Evolutionary conservation across 2,888 invertebrate species (phyloP).

Genomic region (Cephalotes varians): DNA sequence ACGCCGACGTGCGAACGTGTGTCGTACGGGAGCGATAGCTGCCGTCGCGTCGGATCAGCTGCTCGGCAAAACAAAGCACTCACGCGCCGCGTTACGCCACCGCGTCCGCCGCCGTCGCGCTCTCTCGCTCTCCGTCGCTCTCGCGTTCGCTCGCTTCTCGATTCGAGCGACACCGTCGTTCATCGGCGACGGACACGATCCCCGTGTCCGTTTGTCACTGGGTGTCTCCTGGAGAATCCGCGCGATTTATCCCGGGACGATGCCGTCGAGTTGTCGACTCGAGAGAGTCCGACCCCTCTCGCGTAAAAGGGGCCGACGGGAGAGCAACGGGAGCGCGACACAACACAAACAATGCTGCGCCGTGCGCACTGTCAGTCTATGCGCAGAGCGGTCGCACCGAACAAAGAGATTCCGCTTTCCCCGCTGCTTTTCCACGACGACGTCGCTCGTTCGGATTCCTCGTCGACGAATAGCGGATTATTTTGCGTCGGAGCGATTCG

Average conservation of each 20-base stretch:
- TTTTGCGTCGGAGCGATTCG: background rate
- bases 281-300: conserved; percentile 1
- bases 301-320: conserved; percentile 48
- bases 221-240: background rate
- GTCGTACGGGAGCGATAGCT: background rate
- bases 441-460: background rate
- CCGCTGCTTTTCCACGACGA: conserved; percentile 55
- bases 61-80: conserved; percentile 83
- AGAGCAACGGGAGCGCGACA: conserved; percentile 45
- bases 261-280: background rate
- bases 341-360: conserved; percentile 83
- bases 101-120: conserved; percentile 38
- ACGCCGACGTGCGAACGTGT: background rate
- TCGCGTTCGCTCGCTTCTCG: conserved; percentile 41
- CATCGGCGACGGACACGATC: background rate
- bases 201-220: background rate
- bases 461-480: background rate
- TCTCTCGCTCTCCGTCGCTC: conserved; percentile 36
- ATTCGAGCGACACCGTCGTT: conserved; percentile 22
- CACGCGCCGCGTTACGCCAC: conserved; percentile 58
- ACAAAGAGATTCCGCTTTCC: conserved; percentile 80
- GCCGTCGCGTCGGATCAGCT: conserved; percentile 77
- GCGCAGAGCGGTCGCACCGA: conserved; percentile 76
- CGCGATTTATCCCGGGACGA: background rate
- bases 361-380: conserved; percentile 77